Percentiles rank a stretch among this genome's conserved stretches.
Conservation (phyloP, 2,888 invertebrate species). For the Drosophila niveifrons region DNA sequence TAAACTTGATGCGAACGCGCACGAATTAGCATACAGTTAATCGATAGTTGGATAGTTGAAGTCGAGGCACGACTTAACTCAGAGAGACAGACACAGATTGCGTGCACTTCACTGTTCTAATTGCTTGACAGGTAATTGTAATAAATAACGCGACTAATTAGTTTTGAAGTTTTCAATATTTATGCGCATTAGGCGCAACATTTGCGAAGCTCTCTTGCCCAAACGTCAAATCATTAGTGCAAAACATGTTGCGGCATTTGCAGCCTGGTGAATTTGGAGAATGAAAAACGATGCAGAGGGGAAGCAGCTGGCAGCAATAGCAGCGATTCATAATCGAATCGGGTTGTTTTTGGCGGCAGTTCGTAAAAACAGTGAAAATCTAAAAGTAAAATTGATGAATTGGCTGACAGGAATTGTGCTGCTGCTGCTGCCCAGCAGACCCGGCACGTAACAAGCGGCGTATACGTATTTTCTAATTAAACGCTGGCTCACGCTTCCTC, state of each 20-base stretch:
- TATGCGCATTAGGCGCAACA: conserved; percentile 63
- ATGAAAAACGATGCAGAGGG: conserved; percentile 5
- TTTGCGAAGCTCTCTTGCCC: conserved; percentile 36
- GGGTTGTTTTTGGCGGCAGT: conserved; percentile 25
- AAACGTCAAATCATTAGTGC: conserved; percentile 42
- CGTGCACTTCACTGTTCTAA: conserved; percentile 27
- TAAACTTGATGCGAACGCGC: conserved; percentile 55
- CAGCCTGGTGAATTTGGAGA: conserved; percentile 3
- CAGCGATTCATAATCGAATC: conserved; percentile 43
- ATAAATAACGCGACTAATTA: conserved; percentile 74
- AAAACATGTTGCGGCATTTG: conserved; percentile 37
- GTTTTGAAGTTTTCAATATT: conserved; percentile 62
- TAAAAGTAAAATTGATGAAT: conserved; percentile 72
- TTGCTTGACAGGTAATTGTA: conserved; percentile 72
- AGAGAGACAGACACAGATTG: conserved; percentile 19
- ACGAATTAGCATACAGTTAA: conserved; percentile 70
- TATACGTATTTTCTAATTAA: conserved; percentile 78
- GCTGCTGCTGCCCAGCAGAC: conserved; percentile 9
- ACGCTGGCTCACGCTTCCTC: conserved; percentile 42
- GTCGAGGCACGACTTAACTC: conserved; percentile 55
- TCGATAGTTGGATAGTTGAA: conserved; percentile 45
- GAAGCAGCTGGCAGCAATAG: conserved; percentile 7
- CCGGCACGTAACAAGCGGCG: conserved; percentile 66
- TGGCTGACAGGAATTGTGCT: conserved; percentile 58
- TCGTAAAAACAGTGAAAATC: conserved; percentile 40